These are phyloP conservation scores for Dasypolia templi DNA, from an alignment of 2,888 invertebrate species.

Conservation along the genomic window DNA sequence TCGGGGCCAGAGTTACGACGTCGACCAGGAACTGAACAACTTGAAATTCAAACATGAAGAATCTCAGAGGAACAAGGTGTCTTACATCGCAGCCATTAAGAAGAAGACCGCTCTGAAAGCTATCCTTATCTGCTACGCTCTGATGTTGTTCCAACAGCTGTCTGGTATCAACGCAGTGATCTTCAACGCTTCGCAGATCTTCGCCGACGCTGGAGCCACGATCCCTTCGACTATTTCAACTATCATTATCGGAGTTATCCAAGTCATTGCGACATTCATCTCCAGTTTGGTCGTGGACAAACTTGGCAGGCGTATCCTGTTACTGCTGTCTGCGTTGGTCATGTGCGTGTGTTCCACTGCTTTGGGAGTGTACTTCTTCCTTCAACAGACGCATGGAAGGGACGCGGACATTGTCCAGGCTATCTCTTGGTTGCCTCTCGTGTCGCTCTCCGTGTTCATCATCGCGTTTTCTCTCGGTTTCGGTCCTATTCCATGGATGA, in stretches of 20 bases:
- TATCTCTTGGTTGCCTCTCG: constrained; percentile 94
- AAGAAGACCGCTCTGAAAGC: constrained; percentile 92
- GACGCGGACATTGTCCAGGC: constrained; percentile 82
- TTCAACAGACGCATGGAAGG: constrained; percentile 79
- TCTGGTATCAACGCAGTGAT: constrained; percentile 96
- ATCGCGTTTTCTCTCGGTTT: constrained; percentile 95
- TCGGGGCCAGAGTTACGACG: constrained; percentile 93
- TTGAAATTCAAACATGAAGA: constrained; percentile 90
- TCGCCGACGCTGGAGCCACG: constrained; percentile 91
- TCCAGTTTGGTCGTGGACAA: constrained; percentile 95
- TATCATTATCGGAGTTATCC: constrained; percentile 96
- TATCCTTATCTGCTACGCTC: constrained; percentile 92
- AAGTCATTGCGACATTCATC: constrained; percentile 93
- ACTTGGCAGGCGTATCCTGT: constrained; percentile 94
- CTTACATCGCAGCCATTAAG: constrained; percentile 90
- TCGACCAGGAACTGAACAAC: constrained; percentile 91
- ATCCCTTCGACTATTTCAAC: constrained; percentile 92
- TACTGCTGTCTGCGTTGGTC: constrained; percentile 92
- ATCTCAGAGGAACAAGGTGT: constrained; percentile 87
- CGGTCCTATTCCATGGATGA: constrained; percentile 97
- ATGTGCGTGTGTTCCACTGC: constrained; percentile 93
- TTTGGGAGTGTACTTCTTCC: constrained; percentile 93
- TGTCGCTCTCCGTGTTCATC: constrained; percentile 94
- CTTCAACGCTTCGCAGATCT: constrained; percentile 94
- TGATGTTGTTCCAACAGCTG: constrained; percentile 97